Base-by-base conservation (phyloP, 2,888 invertebrate genomes). In the Pandemis cinnamomeana region DNA sequence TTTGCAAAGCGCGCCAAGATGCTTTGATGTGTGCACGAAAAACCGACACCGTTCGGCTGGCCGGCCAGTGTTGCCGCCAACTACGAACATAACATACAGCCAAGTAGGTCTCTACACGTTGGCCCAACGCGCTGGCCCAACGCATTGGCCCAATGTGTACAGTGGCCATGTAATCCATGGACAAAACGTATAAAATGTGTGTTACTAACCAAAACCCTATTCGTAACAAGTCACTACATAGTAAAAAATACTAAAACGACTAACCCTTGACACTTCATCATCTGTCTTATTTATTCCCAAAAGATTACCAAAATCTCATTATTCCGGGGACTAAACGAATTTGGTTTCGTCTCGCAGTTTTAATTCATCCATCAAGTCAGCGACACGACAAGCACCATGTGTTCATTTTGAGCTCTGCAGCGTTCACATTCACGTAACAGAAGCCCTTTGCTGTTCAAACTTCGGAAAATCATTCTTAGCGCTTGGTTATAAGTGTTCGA, bases 331-430 rank as follows among this genome's bases (percentile, higher is more conserved):
- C 66, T 74, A 67, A 71, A 74, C 71, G 61, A 74, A 74, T 71
- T 71, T 53, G 69, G 60, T 69, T 64, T 68, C 72, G 69, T 68
- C 68, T 71, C 69, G 48, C 68, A 73, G 64, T 75, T 81, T 78
- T 80, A 84, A 84, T 85, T 86, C 83, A 85, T 86, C 83, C 80
- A 83, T 83, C 84, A 84, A 81, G 81, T 80, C 81, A 78, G 80
- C 77, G 79, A 76, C 73, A 73, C 72, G 82, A 80, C 83, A 79
- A 80, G 81, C 83, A 83, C 83, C 87, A 87, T 86, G 82, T 87
- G 88, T 87, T 86, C 83, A 86, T 87, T 87, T 86, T 86, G 80
- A 84, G 83, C 82, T 83, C 79, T 77, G 81, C 82, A 81, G 77
- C 79, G 79, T 78, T 82, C 81, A 77, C 72, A 67, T 74, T 76